Conservation (phyloP, 64 coral and sea anemone genomes). For the Dendrophyllia cribrosa region DNA sequence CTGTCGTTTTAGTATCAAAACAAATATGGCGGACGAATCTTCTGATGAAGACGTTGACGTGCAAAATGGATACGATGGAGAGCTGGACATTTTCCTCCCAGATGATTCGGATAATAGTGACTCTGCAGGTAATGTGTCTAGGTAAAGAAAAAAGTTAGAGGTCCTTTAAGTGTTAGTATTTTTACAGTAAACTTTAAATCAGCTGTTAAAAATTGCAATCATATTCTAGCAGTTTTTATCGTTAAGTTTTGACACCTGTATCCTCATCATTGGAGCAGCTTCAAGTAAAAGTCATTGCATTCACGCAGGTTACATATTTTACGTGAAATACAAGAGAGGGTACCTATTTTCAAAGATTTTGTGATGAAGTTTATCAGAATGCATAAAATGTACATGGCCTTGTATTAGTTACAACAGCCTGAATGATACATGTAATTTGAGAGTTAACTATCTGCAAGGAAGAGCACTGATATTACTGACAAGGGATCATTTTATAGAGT, state of each 20-base stretch:
- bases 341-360: too few species aligned
- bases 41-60: constrained; percentile 69
- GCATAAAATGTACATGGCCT: too few species aligned
- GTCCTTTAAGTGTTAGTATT: not conserved
- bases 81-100: constrained; percentile 51
- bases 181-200: not conserved
- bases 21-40: constrained; percentile 95
- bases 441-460: too few species aligned
- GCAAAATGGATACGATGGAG: constrained; percentile 87
- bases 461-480: too few species aligned
- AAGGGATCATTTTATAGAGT: too few species aligned
- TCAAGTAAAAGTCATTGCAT: not conserved
- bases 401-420: too few species aligned
- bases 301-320: too few species aligned
- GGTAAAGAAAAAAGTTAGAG: not conserved
- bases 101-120: constrained; percentile 50
- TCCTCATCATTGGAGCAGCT: not conserved
- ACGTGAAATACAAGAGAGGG: not conserved
- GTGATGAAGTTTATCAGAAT: too few species aligned
- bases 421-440: too few species aligned
- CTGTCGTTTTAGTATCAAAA: constrained; percentile 59
- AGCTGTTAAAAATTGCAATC: not conserved
- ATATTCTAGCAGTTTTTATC: too few species aligned
- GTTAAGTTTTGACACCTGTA: not conserved
- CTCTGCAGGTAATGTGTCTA: constrained; percentile 33